A percentile compares a stretch with the other conserved stretches of the same genome.
phyloP scores from a whole-genome alignment of 1,140 invertebrate species.

The Oedothorax gibbosus region DNA sequence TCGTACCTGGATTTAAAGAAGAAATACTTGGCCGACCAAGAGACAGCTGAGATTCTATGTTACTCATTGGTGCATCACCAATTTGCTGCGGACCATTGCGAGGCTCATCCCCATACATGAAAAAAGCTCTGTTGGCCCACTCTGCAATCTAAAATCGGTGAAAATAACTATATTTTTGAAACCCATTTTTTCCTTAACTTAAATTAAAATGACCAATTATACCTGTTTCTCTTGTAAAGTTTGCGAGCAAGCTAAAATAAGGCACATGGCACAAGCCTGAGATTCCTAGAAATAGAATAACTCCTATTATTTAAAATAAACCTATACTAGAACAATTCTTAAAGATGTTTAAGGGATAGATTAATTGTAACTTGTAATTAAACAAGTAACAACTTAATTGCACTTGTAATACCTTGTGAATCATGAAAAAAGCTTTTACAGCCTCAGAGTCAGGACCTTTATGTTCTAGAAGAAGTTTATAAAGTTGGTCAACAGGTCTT shows the following conservation, averaged over 20 bases:
- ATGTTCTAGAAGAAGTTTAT: constrained; percentile 82
- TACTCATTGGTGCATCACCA: constrained; percentile 30
- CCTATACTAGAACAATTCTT: too few relatives aligned
- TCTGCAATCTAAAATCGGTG: constrained; percentile 69
- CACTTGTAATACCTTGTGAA: constrained; percentile 74
- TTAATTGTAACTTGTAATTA: too few relatives aligned
- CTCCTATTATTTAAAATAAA: too few relatives aligned
- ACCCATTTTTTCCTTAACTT: too few relatives aligned
- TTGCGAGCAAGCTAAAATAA: constrained; percentile 85
- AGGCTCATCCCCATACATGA: constrained; percentile 88
- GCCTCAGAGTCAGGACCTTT: constrained; percentile 86
- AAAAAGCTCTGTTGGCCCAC: constrained; percentile 91
- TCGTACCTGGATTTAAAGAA: constrained; percentile 27
- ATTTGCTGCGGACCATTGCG: constrained; percentile 62
- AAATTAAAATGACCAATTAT: constrained; percentile 12
- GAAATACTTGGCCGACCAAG: constrained; percentile 29
- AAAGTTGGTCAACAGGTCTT: constrained; percentile 86
- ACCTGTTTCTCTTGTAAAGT: constrained; percentile 78
- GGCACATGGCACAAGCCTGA: constrained; percentile 83
- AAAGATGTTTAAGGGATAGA: too few relatives aligned
- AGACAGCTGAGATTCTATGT: constrained; percentile 18
- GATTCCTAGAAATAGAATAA: constrained; percentile 33
- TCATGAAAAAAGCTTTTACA: constrained; percentile 86
- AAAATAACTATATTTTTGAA: neutral
- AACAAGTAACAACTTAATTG: too few relatives aligned